Evolutionary conservation across 2,888 invertebrate species (phyloP).

Genomic region (Lepidochrysops patricia): DNA sequence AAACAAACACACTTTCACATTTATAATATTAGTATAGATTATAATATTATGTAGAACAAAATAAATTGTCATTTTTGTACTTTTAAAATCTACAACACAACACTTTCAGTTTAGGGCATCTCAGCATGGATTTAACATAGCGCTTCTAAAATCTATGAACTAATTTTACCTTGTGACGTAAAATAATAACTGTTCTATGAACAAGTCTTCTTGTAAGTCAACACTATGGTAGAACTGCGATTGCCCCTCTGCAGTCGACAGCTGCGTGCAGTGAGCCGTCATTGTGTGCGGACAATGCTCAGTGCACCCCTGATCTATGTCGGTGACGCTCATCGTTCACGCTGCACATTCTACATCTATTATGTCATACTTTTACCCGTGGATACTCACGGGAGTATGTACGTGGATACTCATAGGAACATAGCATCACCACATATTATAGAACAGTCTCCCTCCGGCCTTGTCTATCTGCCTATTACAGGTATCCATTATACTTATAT

Average conservation of each 20-base stretch:
- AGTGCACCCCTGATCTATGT: constrained; percentile 39
- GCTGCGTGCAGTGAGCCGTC: constrained; percentile 38
- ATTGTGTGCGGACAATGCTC: constrained; percentile 35
- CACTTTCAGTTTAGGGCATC: neutral
- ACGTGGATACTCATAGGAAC: no score
- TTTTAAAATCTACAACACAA: no score
- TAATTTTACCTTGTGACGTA: neutral
- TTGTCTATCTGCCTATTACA: no score
- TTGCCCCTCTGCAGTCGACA: constrained; percentile 30
- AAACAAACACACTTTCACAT: no score
- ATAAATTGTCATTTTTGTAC: no score
- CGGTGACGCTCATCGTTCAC: constrained; percentile 21
- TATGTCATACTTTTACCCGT: constrained; percentile 5
- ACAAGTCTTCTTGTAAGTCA: constrained; percentile 29
- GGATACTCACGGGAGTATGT: neutral
- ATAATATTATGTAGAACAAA: no score
- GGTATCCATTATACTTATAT: no score
- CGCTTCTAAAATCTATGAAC: neutral
- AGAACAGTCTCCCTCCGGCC: no score
- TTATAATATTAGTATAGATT: no score
- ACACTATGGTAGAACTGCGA: constrained; percentile 17
- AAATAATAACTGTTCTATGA: constrained; percentile 16
- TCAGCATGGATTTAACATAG: neutral
- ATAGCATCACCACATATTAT: no score
- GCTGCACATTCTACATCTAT: constrained; percentile 18